Evolutionary conservation across 2,888 invertebrate species (phyloP).

Genomic region (Leptothorax acervorum): DNA sequence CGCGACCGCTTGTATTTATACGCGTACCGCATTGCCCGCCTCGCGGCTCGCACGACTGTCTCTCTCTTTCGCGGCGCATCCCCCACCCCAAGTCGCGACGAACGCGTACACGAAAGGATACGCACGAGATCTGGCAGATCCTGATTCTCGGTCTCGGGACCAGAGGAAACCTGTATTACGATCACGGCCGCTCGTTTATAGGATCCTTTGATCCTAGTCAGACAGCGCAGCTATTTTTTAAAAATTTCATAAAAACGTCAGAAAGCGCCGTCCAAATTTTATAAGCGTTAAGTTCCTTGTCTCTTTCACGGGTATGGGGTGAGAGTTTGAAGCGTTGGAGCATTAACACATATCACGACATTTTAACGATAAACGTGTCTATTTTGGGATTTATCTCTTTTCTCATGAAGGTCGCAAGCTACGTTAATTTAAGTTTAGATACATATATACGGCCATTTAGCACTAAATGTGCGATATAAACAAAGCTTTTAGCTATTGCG

Average conservation of each 20-base stretch:
- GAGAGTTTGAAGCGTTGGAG: background rate
- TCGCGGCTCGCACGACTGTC: constrained; percentile 69
- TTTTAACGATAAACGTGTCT: background rate
- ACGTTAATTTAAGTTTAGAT: background rate
- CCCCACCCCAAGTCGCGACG: constrained; percentile 62
- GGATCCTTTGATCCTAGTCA: background rate
- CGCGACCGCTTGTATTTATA: constrained; percentile 83
- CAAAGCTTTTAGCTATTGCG: background rate
- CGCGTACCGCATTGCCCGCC: constrained; percentile 70
- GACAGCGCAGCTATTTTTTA: background rate
- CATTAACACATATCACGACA: background rate
- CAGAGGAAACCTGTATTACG: background rate
- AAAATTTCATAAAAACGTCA: background rate
- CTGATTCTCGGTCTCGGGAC: constrained; percentile 13
- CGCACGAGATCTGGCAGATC: constrained; percentile 60
- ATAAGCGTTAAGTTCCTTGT: background rate
- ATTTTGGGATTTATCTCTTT: background rate
- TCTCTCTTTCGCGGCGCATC: constrained; percentile 67
- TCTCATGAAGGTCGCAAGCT: no score
- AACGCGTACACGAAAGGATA: constrained; percentile 59
- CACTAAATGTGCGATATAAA: background rate
- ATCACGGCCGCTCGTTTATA: background rate
- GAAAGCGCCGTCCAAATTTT: background rate
- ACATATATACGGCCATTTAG: background rate
- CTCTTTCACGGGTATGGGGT: background rate